phyloP scores from a whole-genome alignment of 2,113 vertebrate species.

The Anoplopoma fimbria region DNA sequence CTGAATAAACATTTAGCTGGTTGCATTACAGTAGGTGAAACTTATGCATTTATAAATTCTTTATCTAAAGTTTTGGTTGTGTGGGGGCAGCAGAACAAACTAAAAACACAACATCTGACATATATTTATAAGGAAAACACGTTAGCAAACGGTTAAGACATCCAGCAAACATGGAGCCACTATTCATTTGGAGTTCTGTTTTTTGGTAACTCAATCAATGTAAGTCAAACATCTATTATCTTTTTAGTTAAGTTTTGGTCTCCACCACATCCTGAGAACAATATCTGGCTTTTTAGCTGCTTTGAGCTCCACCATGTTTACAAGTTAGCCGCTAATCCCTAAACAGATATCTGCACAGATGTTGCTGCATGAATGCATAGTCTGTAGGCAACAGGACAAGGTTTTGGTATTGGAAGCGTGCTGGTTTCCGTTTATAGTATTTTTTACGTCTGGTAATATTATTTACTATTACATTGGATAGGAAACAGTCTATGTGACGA shows the following conservation, averaged over 20 bases:
- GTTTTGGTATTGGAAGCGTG: neutral
- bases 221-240: neutral
- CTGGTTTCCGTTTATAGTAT: neutral
- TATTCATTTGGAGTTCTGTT: neutral
- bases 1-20: neutral
- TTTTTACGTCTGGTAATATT: neutral
- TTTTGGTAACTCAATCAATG: neutral
- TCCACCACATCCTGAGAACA: neutral
- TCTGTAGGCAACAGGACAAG: neutral
- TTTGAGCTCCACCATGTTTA: neutral
- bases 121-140: neutral
- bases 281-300: neutral
- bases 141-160: constrained; percentile 1
- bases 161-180: neutral
- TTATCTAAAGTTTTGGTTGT: neutral
- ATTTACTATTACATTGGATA: neutral
- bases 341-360: neutral
- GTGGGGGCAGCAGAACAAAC: neutral
- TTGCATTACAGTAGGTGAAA: neutral
- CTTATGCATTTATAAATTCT: neutral
- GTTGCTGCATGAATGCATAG: neutral
- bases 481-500: neutral
- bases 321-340: neutral
- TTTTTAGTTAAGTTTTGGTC: neutral
- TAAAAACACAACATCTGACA: neutral